Evolutionary conservation across 2,888 invertebrate species (phyloP), one percentile per base, ranked within the genome.

Genomic region (Dysmachus trigonus): DNA sequence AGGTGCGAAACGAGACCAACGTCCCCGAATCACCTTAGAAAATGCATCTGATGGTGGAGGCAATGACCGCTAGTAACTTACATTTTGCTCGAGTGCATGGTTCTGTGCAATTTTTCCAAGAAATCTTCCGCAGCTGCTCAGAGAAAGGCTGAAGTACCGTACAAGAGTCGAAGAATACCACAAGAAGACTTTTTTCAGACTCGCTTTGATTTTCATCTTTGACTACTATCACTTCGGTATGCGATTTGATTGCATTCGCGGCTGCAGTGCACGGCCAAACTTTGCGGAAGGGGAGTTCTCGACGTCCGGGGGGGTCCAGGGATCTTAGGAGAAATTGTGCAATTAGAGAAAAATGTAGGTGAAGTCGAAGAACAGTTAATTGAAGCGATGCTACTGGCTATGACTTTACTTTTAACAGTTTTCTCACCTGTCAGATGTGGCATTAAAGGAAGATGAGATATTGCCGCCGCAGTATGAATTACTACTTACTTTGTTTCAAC

Each of bases 1-100:
- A 85, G 38, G 30, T 18, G 47, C 47, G 53, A 85, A 85, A 79
- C 38, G 51, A 71, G 85, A 72, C 53, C 85, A 85, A 85, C 30
- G 85, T 79, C 71, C 79, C 51, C 41, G 41, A 62, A 79, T 79
- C 79, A 85, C 85, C 85, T 85, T 85, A 85, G 79, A 85, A 85
- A 85, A 85, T 85, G 85, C 85, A 85, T 71, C 85, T 71, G 85
- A 85, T 85, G 41, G 51, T 85, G 41, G 51, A 71, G 62, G 35
- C 85, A 79, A 35, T 72, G 85, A 79, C 85, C 85, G 79, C 53
- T 7, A 72, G 83, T 72, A 83, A 72, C 83, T 72, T 83, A 83
- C 72, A 72, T 83, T 41, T 72, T 22, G 83, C 72, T n/a, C 41
- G 72, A 81, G 81, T 81, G 81, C 81, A 53, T 81, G 81, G 81